Percentiles rank a stretch among this genome's conserved stretches.
Conservation (phyloP, 37 sponge, comb jelly and placozoan genomes). For the Aplysina aerophoba region DNA sequence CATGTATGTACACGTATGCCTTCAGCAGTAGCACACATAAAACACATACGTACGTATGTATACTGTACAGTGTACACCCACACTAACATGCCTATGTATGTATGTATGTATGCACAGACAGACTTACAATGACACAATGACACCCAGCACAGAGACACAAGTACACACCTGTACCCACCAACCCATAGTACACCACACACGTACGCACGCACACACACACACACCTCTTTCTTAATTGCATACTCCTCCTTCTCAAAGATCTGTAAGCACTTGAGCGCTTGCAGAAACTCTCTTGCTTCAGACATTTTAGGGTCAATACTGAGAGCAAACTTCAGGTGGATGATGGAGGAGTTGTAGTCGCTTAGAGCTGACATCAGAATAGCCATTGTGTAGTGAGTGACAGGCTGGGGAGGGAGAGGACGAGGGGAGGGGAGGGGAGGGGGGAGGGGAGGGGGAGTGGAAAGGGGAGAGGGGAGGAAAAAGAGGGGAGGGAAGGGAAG, state of each 20-base stretch:
- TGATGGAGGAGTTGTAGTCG: neutral
- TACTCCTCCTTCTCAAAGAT: neutral
- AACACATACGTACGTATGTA: neutral
- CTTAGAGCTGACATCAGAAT: neutral
- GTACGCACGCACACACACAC: neutral
- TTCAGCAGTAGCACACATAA: neutral
- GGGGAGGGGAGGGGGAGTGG: neutral
- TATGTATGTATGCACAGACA: neutral
- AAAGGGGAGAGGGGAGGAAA: neutral
- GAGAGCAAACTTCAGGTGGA: constrained; percentile 21
- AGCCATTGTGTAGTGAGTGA: constrained; percentile 31
- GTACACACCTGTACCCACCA: neutral
- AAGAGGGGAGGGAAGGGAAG: neutral
- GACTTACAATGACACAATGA: neutral
- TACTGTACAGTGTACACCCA: neutral
- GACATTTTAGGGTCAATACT: neutral
- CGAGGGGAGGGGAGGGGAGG: neutral
- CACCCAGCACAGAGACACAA: neutral
- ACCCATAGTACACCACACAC: neutral
- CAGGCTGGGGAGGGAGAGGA: neutral
- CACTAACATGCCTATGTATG: neutral
- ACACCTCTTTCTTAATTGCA: neutral
- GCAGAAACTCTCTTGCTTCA: constrained; percentile 6
- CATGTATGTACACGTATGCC: neutral
- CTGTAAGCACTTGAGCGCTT: constrained; percentile 17